Conservation (phyloP, 1,140 invertebrate species). For the Pentalonia nigronervosa region DNA sequence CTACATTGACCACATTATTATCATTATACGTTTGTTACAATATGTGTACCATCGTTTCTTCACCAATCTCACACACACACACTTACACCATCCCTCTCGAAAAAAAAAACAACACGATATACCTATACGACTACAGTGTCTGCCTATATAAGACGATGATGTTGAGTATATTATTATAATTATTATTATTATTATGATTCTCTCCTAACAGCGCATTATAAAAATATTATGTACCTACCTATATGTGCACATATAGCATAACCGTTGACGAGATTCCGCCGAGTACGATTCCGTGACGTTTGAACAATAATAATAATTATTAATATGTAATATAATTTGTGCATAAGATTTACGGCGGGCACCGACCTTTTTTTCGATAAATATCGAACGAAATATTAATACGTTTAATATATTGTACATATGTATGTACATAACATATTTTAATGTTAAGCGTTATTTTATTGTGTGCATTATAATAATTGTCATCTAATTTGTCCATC, state of each 20-base stretch:
- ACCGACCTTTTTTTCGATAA: not conserved
- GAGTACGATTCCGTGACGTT: constrained; percentile 15
- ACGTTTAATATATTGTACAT: no score
- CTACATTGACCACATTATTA: not conserved
- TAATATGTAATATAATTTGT: not conserved
- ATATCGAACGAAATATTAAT: not conserved
- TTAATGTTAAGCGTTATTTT: not conserved
- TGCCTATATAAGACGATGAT: not conserved
- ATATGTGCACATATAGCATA: not conserved
- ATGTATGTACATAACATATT: not conserved
- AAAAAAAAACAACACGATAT: not conserved
- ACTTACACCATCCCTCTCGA: not conserved
- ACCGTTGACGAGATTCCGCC: not conserved
- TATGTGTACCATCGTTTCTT: not conserved
- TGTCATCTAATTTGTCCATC: not conserved
- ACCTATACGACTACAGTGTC: not conserved
- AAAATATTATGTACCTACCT: not conserved
- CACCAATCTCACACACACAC: constrained; percentile 10
- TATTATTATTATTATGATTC: not conserved
- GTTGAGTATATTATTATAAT: not conserved
- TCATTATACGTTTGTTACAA: not conserved
- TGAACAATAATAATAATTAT: not conserved
- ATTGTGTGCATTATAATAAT: not conserved
- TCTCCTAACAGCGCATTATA: not conserved
- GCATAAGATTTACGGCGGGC: not conserved